Evolutionary conservation across 2,797 vertebrate species (phyloP).

Genomic region (Smutsia gigantea): DNA sequence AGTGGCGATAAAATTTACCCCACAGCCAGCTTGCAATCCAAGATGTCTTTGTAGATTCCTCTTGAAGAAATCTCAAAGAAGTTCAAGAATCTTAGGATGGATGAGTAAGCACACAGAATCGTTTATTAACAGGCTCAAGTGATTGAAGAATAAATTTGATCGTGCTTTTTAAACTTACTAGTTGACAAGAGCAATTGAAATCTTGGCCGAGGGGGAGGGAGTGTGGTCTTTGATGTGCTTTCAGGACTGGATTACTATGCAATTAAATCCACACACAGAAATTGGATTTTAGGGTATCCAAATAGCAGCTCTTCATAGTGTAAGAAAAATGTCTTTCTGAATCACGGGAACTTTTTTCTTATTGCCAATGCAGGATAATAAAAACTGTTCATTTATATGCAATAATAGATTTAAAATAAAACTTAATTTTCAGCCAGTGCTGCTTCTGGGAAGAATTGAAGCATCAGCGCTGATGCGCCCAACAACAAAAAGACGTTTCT

Average conservation of each 20-base stretch:
- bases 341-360: conserved; percentile 23
- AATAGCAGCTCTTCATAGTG: conserved; percentile 71
- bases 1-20: conserved; percentile 88
- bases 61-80: conserved; percentile 87
- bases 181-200: conserved; percentile 84
- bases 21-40: conserved; percentile 87
- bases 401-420: conserved; percentile 40
- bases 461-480: background rate
- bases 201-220: conserved; percentile 72
- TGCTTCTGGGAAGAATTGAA: conserved; percentile 3
- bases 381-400: conserved; percentile 41
- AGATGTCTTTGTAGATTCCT: conserved; percentile 91
- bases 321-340: conserved; percentile 57
- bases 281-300: conserved; percentile 63
- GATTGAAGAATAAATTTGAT: conserved; percentile 94
- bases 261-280: conserved; percentile 79
- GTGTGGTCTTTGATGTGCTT: conserved; percentile 83
- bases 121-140: conserved; percentile 90
- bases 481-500: conserved; percentile 21
- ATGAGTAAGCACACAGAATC: conserved; percentile 89
- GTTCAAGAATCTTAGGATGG: conserved; percentile 85
- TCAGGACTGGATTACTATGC: conserved; percentile 79
- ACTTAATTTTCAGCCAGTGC: background rate
- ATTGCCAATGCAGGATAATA: conserved; percentile 51
- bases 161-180: conserved; percentile 89